Conservation (phyloP, 2,113 vertebrate species). For the Xyliphius kryptos region DNA sequence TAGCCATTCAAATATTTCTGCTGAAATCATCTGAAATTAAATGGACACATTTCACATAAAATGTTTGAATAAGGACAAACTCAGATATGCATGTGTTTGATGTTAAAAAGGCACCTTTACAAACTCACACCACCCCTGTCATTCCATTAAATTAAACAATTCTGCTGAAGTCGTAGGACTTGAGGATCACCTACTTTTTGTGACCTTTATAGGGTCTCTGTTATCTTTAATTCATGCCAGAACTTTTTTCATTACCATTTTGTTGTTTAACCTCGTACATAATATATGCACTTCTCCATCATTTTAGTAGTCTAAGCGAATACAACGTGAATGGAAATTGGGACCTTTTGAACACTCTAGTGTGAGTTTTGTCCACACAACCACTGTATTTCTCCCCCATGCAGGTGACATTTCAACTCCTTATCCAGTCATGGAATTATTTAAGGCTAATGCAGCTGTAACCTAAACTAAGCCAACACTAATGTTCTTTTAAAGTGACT, state of each 20-base stretch:
- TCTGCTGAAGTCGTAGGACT: too few species aligned
- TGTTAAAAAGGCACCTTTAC: too few species aligned
- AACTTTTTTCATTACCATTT: not conserved
- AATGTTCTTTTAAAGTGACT: not conserved
- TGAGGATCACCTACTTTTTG: too few species aligned
- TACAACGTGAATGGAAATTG: not conserved
- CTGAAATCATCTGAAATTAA: too few species aligned
- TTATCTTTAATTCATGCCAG: too few species aligned
- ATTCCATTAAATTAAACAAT: too few species aligned
- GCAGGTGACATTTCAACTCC: conserved; percentile 5
- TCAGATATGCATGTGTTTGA: too few species aligned
- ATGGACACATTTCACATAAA: too few species aligned
- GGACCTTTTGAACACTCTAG: not conserved
- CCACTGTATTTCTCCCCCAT: not conserved
- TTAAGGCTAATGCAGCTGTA: conserved; percentile 2
- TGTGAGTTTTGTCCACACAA: not conserved
- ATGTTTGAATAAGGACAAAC: too few species aligned
- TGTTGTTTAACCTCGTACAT: not conserved
- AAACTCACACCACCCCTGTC: too few species aligned
- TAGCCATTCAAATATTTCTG: too few species aligned
- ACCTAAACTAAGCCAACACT: not conserved
- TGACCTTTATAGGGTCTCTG: too few species aligned
- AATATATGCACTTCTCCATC: not conserved
- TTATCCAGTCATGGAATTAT: not conserved
- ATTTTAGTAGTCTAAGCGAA: not conserved